A percentile compares a stretch with the other conserved stretches of the same genome.
Conservation (phyloP, 2,113 vertebrate species). For the Pseudois nayaur region DNA sequence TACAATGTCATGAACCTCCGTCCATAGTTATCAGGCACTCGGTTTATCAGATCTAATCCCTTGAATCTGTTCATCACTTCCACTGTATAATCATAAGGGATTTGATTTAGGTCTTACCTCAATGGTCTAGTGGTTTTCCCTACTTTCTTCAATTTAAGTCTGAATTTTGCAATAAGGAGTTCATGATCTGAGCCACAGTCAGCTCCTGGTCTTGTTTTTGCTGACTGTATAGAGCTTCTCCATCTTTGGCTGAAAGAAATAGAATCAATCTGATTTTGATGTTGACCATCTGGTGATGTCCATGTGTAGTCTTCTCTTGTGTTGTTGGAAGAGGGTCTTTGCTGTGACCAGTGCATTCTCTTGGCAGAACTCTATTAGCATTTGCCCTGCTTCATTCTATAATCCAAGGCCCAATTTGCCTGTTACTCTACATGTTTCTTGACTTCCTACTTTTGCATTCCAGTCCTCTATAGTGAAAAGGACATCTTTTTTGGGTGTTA, state of each 20-base stretch:
- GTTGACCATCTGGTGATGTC: no score
- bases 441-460: not conserved
- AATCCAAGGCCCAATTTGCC: not conserved
- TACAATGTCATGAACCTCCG: fast-evolving
- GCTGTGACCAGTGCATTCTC: no score
- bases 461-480: not conserved
- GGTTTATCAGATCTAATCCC: no score
- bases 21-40: no score
- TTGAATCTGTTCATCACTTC: no score
- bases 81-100: no score
- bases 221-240: not conserved
- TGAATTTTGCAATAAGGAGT: not conserved
- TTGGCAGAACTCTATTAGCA: no score
- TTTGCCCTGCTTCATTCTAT: no score
- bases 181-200: not conserved
- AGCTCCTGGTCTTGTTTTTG: not conserved
- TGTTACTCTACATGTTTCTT: not conserved
- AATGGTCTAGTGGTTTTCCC: not conserved
- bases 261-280: no score
- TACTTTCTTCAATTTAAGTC: not conserved
- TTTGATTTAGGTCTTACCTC: not conserved
- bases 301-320: not conserved
- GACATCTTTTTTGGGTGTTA: not conserved
- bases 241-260: no score
- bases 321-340: not conserved